Percentiles rank a stretch among this genome's conserved stretches.
These are phyloP conservation scores for Danio choprae DNA, from an alignment of 2,797 vertebrate genomes.

Conservation along the genomic window DNA sequence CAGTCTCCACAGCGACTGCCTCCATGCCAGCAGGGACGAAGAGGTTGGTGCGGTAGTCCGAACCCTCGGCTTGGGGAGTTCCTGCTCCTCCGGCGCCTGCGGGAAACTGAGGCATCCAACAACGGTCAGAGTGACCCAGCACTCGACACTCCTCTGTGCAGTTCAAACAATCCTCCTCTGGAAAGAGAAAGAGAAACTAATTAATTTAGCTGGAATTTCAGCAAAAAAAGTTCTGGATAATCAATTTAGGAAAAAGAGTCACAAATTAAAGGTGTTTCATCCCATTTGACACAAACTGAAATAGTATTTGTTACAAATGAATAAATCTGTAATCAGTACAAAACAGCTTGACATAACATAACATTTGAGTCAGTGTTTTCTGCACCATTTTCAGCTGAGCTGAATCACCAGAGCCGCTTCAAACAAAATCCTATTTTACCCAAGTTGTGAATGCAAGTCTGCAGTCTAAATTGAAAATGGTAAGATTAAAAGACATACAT, in stretches of 20 bases:
- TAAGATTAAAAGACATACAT: neutral
- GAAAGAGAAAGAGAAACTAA: constrained; percentile 44
- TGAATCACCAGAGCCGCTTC: constrained; percentile 1
- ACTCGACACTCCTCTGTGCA: constrained; percentile 99
- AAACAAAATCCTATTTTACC: neutral
- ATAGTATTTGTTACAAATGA: neutral
- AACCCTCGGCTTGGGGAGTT: constrained; percentile 94
- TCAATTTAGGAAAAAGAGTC: neutral
- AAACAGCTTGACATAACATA: neutral
- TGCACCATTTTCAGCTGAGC: neutral
- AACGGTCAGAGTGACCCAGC: constrained; percentile 98
- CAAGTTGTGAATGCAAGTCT: neutral
- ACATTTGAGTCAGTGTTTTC: constrained; percentile 5
- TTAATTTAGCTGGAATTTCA: neutral
- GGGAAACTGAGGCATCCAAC: constrained; percentile 99
- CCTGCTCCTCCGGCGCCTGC: constrained; percentile 65
- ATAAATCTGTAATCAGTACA: neutral
- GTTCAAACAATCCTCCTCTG: constrained; percentile 99
- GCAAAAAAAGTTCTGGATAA: neutral
- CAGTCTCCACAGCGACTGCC: constrained; percentile 88
- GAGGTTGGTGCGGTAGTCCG: constrained; percentile 99
- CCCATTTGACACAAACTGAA: too few relatives aligned
- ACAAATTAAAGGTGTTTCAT: neutral
- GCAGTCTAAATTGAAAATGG: constrained; percentile 5
- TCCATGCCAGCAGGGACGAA: constrained; percentile 96